phyloP scores from a whole-genome alignment of 2,797 vertebrate genomes.

The Rhynchotus rufescens region DNA sequence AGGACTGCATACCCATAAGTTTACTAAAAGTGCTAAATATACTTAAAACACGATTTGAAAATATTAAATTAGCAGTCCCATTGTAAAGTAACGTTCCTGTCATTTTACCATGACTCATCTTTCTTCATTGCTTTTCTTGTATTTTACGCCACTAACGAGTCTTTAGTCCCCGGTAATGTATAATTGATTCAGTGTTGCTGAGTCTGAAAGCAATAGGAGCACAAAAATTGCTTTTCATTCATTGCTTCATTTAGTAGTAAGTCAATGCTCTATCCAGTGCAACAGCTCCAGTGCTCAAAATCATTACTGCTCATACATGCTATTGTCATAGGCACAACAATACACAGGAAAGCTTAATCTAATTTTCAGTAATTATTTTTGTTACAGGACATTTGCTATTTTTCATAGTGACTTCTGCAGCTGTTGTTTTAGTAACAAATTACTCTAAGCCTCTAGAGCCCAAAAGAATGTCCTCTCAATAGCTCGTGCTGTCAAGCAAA shows the following conservation, averaged over 20 bases:
- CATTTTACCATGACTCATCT: background rate
- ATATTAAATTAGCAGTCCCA: fast-evolving
- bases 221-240: background rate
- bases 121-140: background rate
- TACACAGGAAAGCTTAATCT: background rate
- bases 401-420: background rate
- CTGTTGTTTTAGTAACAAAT: background rate
- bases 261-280: background rate
- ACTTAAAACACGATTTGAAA: background rate
- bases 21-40: background rate
- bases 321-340: background rate
- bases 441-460: background rate
- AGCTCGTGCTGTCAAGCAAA: background rate
- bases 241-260: background rate
- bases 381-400: background rate
- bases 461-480: background rate
- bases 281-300: background rate
- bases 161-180: background rate
- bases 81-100: background rate
- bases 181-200: background rate
- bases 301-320: background rate
- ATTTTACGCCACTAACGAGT: background rate
- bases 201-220: background rate
- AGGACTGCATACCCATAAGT: background rate
- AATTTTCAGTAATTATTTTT: background rate